Evolutionary conservation across 2,888 invertebrate species (phyloP), one percentile per base, ranked within the genome.

Genomic region (Eupithecia pulchellata): DNA sequence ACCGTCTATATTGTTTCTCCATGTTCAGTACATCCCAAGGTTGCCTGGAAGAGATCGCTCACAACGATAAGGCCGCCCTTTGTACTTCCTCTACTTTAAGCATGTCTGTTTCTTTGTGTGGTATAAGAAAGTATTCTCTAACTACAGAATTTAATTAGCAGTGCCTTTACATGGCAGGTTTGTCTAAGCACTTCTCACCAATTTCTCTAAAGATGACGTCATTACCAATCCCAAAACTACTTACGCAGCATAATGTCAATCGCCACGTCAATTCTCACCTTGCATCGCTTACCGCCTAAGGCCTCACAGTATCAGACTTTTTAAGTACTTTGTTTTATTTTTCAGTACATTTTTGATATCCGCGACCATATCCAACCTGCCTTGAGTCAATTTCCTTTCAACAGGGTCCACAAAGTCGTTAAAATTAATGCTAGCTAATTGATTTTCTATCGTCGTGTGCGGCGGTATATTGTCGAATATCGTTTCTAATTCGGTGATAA

Each of bases 311-410:
- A 91, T 78, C 74, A 89, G 82, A 82, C 85, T 90, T 80, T 92
- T 93, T 71, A 95, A 84, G 79, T 95, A 94, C 84, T 95, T 95
- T 8, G 91, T 82, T 89, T 96, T 96, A 78, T 89, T 92, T 79
- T 93, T 95, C 70, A 96, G 85, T 76, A 95, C 90, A 77, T 92
- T 90, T 77, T 89, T 91, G 11, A 95, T 85, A 76, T 96, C 95
- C 52, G 87, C 90, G 20, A 95, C 81, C 78, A 95, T 93, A 8
- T 92, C 91, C 8, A 87, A 85, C 64, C 94, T 92, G 72, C 96
- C 95, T 63, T 86, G 87, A 66, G 86, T 88, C 20, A 96, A 84
- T 81, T 94, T 94, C 34, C 85, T 84, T 70, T 89, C 88, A 4
- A 95, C 94, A 0, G 89, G 90, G 72, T 90, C 86, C 69, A 86